Evolutionary conservation across 2,888 invertebrate genomes (phyloP).

Genomic region (Machimus rusticus): DNA sequence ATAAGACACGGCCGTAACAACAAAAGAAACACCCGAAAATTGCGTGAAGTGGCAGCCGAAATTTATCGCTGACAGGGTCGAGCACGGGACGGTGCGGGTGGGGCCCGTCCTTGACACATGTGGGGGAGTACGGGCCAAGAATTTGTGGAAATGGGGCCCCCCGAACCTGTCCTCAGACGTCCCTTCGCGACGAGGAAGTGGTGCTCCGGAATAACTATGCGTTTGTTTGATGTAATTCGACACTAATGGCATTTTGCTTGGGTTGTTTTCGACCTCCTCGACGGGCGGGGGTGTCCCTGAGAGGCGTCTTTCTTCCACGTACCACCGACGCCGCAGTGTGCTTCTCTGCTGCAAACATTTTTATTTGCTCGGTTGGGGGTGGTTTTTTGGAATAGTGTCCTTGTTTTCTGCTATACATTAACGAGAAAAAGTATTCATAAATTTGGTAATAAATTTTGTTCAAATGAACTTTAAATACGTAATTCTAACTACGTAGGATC

Average conservation of each 20-base stretch:
- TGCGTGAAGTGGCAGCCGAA: conserved; percentile 14
- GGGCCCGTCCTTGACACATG: background rate
- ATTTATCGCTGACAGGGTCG: background rate
- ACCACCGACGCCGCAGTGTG: background rate
- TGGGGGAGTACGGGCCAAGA: background rate
- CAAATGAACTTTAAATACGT: too few species aligned
- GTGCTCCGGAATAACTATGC: background rate
- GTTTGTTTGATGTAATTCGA: conserved; percentile 33
- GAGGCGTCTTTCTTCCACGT: background rate
- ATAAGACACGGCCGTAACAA: conserved; percentile 9
- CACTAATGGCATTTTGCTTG: conserved; percentile 31
- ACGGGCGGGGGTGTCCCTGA: background rate
- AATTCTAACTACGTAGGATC: too few species aligned
- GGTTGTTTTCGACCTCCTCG: background rate
- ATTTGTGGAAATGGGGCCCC: background rate
- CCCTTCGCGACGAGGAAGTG: background rate
- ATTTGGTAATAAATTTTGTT: too few species aligned
- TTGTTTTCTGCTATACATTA: background rate
- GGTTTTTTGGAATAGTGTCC: background rate
- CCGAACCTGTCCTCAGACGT: background rate
- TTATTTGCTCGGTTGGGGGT: background rate
- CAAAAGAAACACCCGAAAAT: conserved; percentile 30
- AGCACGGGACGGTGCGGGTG: background rate
- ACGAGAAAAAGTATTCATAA: background rate
- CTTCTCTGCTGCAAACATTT: background rate